Conservation (phyloP, 1,140 invertebrate species). For the Nomia melanderi region DNA sequence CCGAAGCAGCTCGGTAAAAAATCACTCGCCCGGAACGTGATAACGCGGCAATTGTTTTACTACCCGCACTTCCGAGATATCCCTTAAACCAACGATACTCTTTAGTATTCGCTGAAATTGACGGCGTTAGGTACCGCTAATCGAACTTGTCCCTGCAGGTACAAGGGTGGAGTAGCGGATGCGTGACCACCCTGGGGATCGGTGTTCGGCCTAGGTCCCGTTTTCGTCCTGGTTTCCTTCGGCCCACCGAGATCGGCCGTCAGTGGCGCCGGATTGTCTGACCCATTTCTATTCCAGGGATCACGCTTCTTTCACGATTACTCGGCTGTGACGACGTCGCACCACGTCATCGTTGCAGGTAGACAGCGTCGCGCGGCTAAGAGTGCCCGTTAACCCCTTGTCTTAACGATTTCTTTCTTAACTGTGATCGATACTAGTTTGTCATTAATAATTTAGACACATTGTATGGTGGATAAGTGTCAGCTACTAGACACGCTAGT, state of each 20-base stretch:
- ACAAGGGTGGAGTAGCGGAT: not conserved
- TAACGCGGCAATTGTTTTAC: not conserved
- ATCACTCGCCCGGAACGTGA: not conserved
- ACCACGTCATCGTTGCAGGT: not conserved
- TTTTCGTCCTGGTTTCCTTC: no score
- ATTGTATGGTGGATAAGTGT: no score
- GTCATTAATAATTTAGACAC: no score
- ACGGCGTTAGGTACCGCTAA: conserved; percentile 1
- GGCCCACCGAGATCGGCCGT: not conserved
- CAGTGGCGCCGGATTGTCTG: not conserved
- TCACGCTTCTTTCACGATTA: fast-evolving
- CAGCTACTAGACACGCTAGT: no score
- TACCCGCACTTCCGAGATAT: no score
- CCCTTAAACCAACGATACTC: no score
- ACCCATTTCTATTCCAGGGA: not conserved
- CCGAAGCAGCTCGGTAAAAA: not conserved
- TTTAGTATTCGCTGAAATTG: no score
- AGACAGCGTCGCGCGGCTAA: not conserved
- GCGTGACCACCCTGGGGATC: not conserved
- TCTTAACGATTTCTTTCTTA: no score
- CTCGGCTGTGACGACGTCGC: no score
- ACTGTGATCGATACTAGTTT: no score
- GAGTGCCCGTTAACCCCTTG: not conserved
- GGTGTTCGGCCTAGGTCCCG: not conserved
- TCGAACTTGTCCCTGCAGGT: not conserved